Percentiles rank a stretch among this genome's conserved stretches.
phyloP scores from a whole-genome alignment of 2,113 vertebrate genomes.

The Ellobius talpinus region DNA sequence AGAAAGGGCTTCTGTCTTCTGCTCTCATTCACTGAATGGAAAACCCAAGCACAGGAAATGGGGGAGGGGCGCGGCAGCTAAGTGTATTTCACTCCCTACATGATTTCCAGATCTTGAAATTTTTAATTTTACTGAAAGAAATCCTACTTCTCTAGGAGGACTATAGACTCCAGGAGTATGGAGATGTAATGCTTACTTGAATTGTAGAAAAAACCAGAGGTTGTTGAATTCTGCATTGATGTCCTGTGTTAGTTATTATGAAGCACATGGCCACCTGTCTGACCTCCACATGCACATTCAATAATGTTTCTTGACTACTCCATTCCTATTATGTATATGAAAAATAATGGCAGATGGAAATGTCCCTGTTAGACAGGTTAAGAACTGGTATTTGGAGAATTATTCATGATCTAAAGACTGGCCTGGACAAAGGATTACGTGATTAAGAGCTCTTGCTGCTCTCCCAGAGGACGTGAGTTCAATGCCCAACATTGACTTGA shows the following conservation, averaged over 20 bases:
- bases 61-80: background rate
- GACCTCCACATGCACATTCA: background rate
- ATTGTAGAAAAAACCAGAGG: background rate
- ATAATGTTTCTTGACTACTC: background rate
- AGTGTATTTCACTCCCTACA: background rate
- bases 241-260: background rate
- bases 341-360: background rate
- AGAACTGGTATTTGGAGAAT: background rate
- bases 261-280: background rate
- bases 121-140: conserved; percentile 31
- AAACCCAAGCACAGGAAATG: background rate
- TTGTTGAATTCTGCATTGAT: background rate
- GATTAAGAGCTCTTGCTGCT: background rate
- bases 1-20: background rate
- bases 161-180: background rate
- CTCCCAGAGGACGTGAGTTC: background rate
- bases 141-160: background rate
- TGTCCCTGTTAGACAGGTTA: background rate
- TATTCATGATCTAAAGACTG: background rate
- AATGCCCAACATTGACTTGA: background rate
- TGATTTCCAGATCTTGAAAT: conserved; percentile 18
- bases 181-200: background rate
- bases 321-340: background rate
- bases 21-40: background rate
- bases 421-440: background rate